Conservation (phyloP, 2,888 invertebrate genomes). For the Lithophane socia region DNA sequence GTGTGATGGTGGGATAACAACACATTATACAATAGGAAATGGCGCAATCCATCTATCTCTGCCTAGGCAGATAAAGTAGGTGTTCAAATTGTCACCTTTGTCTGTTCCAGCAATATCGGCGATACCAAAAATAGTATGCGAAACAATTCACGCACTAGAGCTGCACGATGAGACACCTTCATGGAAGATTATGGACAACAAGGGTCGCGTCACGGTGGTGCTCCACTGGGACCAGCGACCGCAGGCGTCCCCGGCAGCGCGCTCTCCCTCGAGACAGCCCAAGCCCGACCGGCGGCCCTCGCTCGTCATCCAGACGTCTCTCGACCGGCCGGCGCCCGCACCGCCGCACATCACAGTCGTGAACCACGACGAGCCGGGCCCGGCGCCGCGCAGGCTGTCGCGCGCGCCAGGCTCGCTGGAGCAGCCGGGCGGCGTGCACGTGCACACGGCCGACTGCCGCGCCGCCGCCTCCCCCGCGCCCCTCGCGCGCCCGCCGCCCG, state of each 20-base stretch:
- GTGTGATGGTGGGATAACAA: not conserved
- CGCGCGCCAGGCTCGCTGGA: conserved; percentile 92
- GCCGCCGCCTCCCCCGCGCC: conserved; percentile 93
- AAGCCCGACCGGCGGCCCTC: conserved; percentile 92
- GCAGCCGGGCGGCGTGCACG: conserved; percentile 94
- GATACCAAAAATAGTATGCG: conserved; percentile 99
- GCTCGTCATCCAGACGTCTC: conserved; percentile 94
- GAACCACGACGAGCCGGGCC: conserved; percentile 97
- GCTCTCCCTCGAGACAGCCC: conserved; percentile 87
- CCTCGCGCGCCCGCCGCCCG: conserved; percentile 92
- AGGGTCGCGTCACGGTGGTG: conserved; percentile 98
- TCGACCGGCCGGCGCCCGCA: conserved; percentile 93
- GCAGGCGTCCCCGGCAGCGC: conserved; percentile 91
- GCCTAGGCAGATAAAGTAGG: not conserved
- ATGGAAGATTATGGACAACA: conserved; percentile 99
- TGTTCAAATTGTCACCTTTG: conserved; percentile 30
- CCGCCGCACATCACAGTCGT: conserved; percentile 98
- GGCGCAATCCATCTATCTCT: not conserved
- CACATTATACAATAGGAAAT: not conserved
- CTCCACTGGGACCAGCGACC: conserved; percentile 98
- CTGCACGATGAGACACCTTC: conserved; percentile 99
- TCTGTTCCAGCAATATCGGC: conserved; percentile 96
- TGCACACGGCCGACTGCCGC: conserved; percentile 94
- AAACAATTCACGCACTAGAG: conserved; percentile 98
- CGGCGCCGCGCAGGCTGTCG: conserved; percentile 93